Percentiles rank a stretch among this genome's conserved stretches.
Evolutionary conservation across 2,888 invertebrate species (phyloP).

Genomic region (Drosophila rellima): DNA sequence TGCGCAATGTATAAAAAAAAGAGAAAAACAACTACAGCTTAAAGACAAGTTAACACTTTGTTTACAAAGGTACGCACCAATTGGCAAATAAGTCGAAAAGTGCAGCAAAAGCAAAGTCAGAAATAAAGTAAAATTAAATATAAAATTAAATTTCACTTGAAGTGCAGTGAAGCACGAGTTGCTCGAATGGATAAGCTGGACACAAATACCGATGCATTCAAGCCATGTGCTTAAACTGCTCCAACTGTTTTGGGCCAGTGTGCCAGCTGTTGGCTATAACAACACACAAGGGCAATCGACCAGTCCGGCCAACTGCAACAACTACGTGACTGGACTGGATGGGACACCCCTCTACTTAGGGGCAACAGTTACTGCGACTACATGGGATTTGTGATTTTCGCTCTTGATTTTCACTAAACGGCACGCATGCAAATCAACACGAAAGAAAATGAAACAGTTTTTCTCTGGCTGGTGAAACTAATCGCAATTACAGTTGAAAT

Average conservation of each 20-base stretch:
- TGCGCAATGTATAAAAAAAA: slow-evolving; percentile 27
- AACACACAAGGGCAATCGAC: slow-evolving; percentile 42
- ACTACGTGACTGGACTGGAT: slow-evolving; percentile 58
- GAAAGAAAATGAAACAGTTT: slow-evolving; percentile 43
- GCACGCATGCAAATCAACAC: slow-evolving; percentile 61
- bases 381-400: slow-evolving; percentile 38
- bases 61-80: slow-evolving; percentile 61
- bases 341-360: slow-evolving; percentile 16
- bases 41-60: slow-evolving; percentile 61
- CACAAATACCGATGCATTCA: slow-evolving; percentile 34
- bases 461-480: slow-evolving; percentile 56
- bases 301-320: slow-evolving; percentile 3
- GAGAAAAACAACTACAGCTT: slow-evolving; percentile 11
- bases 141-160: slow-evolving; percentile 71
- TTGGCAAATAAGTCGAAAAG: slow-evolving; percentile 63
- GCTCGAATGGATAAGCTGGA: slow-evolving; percentile 31
- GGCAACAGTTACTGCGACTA: slow-evolving; percentile 21
- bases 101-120: slow-evolving; percentile 27
- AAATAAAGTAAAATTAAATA: slow-evolving; percentile 43
- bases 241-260: slow-evolving; percentile 30
- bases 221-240: slow-evolving; percentile 8
- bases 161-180: slow-evolving; percentile 53
- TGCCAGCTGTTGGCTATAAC: slow-evolving; percentile 33
- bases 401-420: slow-evolving; percentile 37
- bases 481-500: slow-evolving; percentile 42